These are phyloP conservation scores for Chromoteleia sp. DNA, from an alignment of 2,888 invertebrate genomes.

Conservation along the genomic window DNA sequence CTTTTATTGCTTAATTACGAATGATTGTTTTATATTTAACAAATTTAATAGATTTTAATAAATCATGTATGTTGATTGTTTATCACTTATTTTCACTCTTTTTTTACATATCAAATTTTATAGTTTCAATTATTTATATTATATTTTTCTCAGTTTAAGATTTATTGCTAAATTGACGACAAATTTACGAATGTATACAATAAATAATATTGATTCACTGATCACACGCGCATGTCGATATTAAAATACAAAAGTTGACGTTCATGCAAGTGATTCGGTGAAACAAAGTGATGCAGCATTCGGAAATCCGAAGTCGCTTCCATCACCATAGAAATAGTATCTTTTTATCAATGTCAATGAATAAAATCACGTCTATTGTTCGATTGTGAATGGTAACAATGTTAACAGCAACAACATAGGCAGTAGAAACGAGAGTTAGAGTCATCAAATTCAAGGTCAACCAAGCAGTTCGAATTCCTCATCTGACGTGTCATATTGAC, in stretches of 20 bases:
- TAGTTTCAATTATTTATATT: slow-evolving; percentile 7
- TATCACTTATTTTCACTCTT: too few relatives aligned
- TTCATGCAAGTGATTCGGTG: slow-evolving; percentile 46
- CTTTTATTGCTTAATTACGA: too few relatives aligned
- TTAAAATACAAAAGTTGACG: slow-evolving; percentile 64
- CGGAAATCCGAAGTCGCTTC: slow-evolving; percentile 2
- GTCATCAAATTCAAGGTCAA: slow-evolving; percentile 81
- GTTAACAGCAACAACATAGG: slow-evolving; percentile 68
- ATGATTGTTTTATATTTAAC: too few relatives aligned
- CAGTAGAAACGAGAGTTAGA: slow-evolving; percentile 56
- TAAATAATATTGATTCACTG: slow-evolving; percentile 38
- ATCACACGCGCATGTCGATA: slow-evolving; percentile 28
- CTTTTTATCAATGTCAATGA: slow-evolving; percentile 36
- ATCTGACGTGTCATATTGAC: slow-evolving; percentile 90
- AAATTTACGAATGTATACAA: slow-evolving; percentile 34
- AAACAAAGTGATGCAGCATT: slow-evolving; percentile 33
- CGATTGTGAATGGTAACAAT: slow-evolving; percentile 58
- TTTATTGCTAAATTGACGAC: slow-evolving; percentile 12
- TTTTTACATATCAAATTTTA: neutral
- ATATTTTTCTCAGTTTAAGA: slow-evolving; percentile 1
- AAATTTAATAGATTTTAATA: too few relatives aligned
- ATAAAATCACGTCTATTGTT: slow-evolving; percentile 37
- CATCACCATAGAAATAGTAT: slow-evolving; percentile 43
- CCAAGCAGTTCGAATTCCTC: slow-evolving; percentile 94
- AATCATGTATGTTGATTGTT: too few relatives aligned